Evolutionary conservation across 30 jellyfish, hydroid and myxozoan species (phyloP).

Genomic region (Mastigias papua): DNA sequence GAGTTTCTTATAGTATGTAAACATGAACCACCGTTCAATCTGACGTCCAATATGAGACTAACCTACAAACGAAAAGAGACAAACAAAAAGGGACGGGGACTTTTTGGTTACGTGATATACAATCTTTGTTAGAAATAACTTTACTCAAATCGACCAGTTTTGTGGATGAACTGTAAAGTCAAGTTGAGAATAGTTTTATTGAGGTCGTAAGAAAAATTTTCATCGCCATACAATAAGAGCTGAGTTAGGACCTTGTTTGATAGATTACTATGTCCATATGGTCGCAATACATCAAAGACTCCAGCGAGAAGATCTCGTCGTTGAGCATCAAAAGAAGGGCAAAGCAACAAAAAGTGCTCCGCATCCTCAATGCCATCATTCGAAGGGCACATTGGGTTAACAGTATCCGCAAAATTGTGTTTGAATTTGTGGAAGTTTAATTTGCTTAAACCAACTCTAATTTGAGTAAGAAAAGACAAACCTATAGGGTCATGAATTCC

Average conservation of each 20-base stretch:
- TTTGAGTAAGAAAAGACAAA: slow-evolving; percentile 28
- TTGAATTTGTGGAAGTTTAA: slow-evolving; percentile 24
- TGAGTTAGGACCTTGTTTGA: background rate
- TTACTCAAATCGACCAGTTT: slow-evolving; percentile 3
- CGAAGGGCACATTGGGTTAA: slow-evolving; percentile 18
- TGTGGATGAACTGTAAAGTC: background rate
- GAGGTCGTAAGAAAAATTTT: background rate
- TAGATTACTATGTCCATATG: slow-evolving; percentile 1
- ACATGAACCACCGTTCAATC: no score
- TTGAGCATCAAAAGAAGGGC: background rate
- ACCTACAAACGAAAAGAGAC: no score
- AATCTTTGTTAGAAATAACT: no score
- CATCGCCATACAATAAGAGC: slow-evolving; percentile 6
- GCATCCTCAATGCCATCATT: slow-evolving; percentile 8
- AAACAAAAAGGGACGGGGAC: no score
- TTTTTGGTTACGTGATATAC: no score
- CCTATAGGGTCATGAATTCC: slow-evolving; percentile 40
- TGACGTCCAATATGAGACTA: no score
- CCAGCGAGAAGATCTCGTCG: slow-evolving; percentile 26
- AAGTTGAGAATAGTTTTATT: background rate
- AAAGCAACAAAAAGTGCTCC: slow-evolving; percentile 8
- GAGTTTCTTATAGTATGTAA: no score
- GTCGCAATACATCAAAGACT: background rate
- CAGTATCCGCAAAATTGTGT: slow-evolving; percentile 43
- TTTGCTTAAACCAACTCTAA: slow-evolving; percentile 38